These are phyloP conservation scores for Castor canadensis DNA, from an alignment of 2,113 vertebrate species.

Conservation along the genomic window DNA sequence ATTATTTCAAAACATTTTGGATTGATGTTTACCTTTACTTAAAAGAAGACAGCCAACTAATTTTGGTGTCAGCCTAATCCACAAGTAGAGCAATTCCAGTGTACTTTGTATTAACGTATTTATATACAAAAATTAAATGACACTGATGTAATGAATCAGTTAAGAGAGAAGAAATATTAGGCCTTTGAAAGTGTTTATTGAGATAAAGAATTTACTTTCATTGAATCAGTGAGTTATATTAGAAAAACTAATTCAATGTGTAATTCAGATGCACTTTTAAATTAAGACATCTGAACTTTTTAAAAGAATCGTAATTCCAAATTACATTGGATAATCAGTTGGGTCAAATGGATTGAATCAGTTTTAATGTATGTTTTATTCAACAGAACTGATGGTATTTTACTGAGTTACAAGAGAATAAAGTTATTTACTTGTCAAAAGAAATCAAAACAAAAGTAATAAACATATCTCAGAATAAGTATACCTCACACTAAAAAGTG, in stretches of 20 bases:
- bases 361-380: neutral
- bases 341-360: neutral
- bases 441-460: neutral
- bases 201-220: neutral
- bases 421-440: neutral
- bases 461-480: slow-evolving; percentile 4
- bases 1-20: slow-evolving; percentile 76
- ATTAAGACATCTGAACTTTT: neutral
- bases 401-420: neutral
- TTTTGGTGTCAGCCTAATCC: slow-evolving; percentile 72
- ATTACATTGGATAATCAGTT: neutral
- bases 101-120: slow-evolving; percentile 69
- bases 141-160: slow-evolving; percentile 52
- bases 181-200: neutral
- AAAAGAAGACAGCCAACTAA: slow-evolving; percentile 66
- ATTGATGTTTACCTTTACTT: slow-evolving; percentile 77
- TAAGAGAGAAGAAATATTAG: slow-evolving; percentile 42
- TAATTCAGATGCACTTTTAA: neutral
- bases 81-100: slow-evolving; percentile 57
- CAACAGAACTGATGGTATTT: neutral
- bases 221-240: neutral
- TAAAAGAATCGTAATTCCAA: neutral
- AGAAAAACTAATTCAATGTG: neutral
- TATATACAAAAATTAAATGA: slow-evolving; percentile 72
- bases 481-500: neutral